Evolutionary conservation across 2,113 vertebrate genomes (phyloP).

Genomic region (Engystomops pustulosus): DNA sequence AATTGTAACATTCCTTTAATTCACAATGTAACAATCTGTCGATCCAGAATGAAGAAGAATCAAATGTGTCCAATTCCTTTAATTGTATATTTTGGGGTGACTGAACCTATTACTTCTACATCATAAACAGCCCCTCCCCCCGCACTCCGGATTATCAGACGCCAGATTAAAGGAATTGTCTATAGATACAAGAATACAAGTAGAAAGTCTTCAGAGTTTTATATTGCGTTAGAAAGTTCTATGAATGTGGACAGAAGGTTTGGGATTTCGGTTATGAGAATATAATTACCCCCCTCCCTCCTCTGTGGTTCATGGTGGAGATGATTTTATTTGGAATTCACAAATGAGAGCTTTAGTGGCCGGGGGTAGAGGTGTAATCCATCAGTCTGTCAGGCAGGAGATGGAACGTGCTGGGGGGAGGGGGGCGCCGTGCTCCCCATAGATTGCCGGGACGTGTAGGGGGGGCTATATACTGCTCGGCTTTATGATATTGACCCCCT

Average conservation of each 20-base stretch:
- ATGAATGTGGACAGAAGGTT: constrained; percentile 52
- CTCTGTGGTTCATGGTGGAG: neutral
- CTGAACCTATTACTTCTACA: too few species aligned
- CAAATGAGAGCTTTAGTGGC: constrained; percentile 55
- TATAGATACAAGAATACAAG: too few species aligned
- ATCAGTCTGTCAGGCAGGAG: neutral
- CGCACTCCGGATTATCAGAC: neutral
- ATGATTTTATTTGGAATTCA: constrained; percentile 57
- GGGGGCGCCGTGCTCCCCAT: constrained; percentile 15
- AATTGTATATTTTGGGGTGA: too few species aligned
- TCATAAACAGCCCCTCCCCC: too few species aligned
- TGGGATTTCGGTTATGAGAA: constrained; percentile 47
- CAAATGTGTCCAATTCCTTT: too few species aligned
- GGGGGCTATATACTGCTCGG: neutral
- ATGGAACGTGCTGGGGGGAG: constrained; percentile 6
- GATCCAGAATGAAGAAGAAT: too few species aligned
- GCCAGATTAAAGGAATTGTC: neutral
- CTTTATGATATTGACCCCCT: constrained; percentile 35
- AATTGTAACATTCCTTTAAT: too few species aligned
- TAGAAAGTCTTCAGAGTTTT: neutral
- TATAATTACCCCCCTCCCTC: constrained; percentile 32
- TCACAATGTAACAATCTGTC: too few species aligned
- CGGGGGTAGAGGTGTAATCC: constrained; percentile 44
- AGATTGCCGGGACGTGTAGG: constrained; percentile 20
- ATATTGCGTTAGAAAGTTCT: constrained; percentile 24